Evolutionary conservation across 2,113 vertebrate genomes (phyloP).

Genomic region (Rana temporaria): DNA sequence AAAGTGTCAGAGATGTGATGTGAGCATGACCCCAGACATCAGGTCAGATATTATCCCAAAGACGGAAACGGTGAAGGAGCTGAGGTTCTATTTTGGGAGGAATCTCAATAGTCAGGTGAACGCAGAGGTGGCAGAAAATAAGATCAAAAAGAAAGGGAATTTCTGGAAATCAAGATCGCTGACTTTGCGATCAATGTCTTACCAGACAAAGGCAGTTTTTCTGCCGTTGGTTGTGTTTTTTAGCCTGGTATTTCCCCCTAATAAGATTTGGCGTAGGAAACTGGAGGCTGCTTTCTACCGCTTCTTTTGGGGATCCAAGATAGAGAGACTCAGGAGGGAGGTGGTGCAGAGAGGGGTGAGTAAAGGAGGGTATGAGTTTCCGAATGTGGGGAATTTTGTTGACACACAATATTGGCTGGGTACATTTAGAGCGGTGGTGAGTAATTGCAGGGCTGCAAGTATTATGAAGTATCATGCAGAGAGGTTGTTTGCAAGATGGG

Average conservation of each 20-base stretch:
- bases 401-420: not conserved
- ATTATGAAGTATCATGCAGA: not conserved
- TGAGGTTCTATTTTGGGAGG: not conserved
- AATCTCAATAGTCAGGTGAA: not conserved
- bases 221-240: not conserved
- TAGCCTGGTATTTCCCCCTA: not conserved
- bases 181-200: too few relatives aligned
- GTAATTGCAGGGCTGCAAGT: not conserved
- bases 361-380: not conserved
- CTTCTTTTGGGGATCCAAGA: not conserved
- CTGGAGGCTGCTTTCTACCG: not conserved
- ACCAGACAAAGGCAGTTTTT: not conserved
- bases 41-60: not conserved
- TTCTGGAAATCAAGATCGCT: not conserved
- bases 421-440: too few relatives aligned
- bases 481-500: not conserved
- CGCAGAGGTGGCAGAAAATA: not conserved
- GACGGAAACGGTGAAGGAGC: not conserved
- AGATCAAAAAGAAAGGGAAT: not conserved
- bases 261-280: not conserved
- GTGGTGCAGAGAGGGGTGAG: not conserved
- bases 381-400: not conserved
- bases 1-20: not conserved
- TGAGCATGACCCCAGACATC: not conserved
- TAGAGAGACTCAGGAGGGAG: not conserved